Conservation (phyloP, 2,113 vertebrate species). For the Probosciger aterrimus region DNA sequence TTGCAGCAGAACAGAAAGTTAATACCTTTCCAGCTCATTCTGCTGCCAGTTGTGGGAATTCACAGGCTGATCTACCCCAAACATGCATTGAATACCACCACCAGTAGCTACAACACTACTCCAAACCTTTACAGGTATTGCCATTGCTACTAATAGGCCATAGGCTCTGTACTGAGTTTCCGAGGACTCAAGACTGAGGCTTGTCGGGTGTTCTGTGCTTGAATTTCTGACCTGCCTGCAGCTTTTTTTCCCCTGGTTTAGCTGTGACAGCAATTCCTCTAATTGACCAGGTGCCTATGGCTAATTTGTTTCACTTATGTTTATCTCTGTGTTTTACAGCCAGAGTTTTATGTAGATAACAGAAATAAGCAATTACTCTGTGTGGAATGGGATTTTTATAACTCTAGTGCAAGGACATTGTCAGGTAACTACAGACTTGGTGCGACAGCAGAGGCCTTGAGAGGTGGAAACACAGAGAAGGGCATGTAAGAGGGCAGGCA, state of each 20-base stretch:
- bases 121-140: neutral
- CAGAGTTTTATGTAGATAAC: neutral
- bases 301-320: neutral
- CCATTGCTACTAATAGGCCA: neutral
- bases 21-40: neutral
- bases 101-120: accelerated
- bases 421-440: neutral
- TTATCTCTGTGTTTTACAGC: neutral
- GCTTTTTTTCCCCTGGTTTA: neutral
- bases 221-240: neutral
- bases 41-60: neutral
- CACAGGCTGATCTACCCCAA: neutral
- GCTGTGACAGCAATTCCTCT: neutral
- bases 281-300: neutral
- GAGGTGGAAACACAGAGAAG: neutral
- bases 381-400: neutral
- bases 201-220: neutral
- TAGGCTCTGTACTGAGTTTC: neutral
- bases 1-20: neutral
- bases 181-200: neutral
- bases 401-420: neutral
- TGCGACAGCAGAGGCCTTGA: neutral
- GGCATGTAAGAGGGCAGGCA: neutral
- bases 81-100: neutral
- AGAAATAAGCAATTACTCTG: neutral